Percentiles rank a stretch among this genome's conserved stretches.
phyloP scores from a whole-genome alignment of 2,888 invertebrate species.

The Phalera bucephala region DNA sequence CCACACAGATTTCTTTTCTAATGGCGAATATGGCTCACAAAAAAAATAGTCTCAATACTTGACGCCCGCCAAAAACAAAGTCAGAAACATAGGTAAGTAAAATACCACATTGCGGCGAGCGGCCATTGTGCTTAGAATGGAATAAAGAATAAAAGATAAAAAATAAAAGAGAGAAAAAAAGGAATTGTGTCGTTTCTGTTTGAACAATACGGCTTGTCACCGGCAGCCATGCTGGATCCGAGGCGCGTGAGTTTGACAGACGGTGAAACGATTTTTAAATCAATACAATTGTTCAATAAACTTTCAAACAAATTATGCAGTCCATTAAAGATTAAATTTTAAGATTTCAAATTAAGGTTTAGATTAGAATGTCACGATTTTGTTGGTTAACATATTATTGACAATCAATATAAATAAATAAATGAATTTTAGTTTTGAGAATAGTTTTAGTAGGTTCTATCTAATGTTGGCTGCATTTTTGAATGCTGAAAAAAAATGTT shows the following conservation, averaged over 20 bases:
- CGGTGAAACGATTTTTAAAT: constrained; percentile 30
- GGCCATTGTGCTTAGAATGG: constrained; percentile 68
- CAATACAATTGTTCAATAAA: too few relatives aligned
- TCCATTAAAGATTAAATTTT: too few relatives aligned
- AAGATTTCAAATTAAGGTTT: too few relatives aligned
- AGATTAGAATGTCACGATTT: too few relatives aligned
- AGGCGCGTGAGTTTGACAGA: constrained; percentile 44
- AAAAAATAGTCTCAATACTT: constrained; percentile 33
- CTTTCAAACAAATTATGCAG: too few relatives aligned
- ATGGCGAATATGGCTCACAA: constrained; percentile 24
- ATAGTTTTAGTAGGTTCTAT: too few relatives aligned
- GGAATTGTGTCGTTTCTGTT: constrained; percentile 76
- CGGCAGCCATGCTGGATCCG: constrained; percentile 71
- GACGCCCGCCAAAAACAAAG: constrained; percentile 54
- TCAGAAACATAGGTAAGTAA: constrained; percentile 70
- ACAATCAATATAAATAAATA: too few relatives aligned
- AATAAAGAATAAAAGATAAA: constrained; percentile 66
- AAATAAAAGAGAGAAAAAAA: constrained; percentile 61
- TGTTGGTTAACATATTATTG: too few relatives aligned
- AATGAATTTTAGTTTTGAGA: too few relatives aligned
- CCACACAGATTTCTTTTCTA: too few relatives aligned
- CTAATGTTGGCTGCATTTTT: too few relatives aligned
- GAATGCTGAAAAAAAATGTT: too few relatives aligned
- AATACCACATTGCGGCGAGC: constrained; percentile 67
- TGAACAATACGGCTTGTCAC: constrained; percentile 78